A percentile compares a stretch with the other conserved stretches of the same genome.
phyloP scores from a whole-genome alignment of 2,888 invertebrate genomes.

The Branchellion lobata region DNA sequence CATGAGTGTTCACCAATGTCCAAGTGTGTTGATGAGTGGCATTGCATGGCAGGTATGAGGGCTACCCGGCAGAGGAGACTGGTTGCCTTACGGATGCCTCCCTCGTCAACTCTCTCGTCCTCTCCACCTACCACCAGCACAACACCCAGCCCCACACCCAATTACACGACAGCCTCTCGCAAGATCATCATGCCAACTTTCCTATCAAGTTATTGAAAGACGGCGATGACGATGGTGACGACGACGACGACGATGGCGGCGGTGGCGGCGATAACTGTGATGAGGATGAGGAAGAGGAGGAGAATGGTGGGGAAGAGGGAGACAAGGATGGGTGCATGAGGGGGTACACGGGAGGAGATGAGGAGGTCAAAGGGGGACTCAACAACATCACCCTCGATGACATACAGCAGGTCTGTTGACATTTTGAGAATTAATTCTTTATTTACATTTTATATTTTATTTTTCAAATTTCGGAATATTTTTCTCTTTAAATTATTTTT shows the following conservation, averaged over 20 bases:
- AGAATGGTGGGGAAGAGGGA: not conserved
- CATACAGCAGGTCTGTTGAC: conserved; percentile 30
- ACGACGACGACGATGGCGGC: not conserved
- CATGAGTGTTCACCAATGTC: too few relatives aligned
- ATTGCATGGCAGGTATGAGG: too few relatives aligned
- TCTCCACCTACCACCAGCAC: too few relatives aligned
- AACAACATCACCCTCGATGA: conserved; percentile 41
- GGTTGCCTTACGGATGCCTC: too few relatives aligned
- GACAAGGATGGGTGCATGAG: not conserved
- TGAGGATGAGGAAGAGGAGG: not conserved
- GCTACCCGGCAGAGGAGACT: too few relatives aligned
- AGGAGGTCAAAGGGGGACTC: conserved; percentile 10
- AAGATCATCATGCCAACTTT: not conserved
- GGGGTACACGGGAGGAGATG: not conserved
- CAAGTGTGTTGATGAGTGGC: too few relatives aligned
- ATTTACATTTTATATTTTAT: not conserved
- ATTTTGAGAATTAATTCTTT: not conserved
- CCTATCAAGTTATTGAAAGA: not conserved
- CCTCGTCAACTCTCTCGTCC: too few relatives aligned
- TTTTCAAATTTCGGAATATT: not conserved
- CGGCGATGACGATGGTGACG: not conserved
- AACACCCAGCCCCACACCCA: too few relatives aligned
- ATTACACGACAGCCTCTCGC: not conserved
- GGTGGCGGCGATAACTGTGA: not conserved
- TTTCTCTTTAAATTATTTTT: too few relatives aligned